Conservation (phyloP, 2,113 vertebrate genomes). For the Dasypus novemcinctus region DNA sequence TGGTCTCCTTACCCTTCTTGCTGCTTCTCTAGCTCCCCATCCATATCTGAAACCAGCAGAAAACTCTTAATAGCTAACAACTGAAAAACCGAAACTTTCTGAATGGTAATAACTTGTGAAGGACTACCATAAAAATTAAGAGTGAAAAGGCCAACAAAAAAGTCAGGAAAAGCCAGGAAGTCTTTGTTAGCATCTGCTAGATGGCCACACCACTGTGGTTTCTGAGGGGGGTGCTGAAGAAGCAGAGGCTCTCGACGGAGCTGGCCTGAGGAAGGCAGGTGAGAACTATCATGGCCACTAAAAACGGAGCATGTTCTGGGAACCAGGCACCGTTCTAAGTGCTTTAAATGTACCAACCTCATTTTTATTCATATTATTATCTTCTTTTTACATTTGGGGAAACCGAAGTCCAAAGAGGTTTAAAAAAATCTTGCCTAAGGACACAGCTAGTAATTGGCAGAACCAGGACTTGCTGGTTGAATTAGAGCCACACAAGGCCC, state of each 20-base stretch:
- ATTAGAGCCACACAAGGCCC: neutral
- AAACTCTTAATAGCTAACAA: neutral
- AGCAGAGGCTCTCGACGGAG: neutral
- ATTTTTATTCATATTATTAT: neutral
- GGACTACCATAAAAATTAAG: neutral
- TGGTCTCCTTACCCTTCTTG: neutral
- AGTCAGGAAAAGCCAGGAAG: neutral
- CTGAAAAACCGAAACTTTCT: neutral
- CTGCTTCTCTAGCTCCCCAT: neutral
- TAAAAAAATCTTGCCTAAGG: neutral
- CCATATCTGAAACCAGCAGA: neutral
- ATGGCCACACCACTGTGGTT: neutral
- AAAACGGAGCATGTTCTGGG: neutral
- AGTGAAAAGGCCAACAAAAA: neutral
- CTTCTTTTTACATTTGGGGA: neutral
- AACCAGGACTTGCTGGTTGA: neutral
- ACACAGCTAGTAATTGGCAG: neutral
- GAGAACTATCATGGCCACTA: neutral
- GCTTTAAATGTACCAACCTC: neutral
- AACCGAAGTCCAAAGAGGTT: neutral
- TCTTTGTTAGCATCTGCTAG: rapidly evolving
- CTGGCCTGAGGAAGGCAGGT: neutral
- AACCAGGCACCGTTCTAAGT: neutral
- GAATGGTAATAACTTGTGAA: neutral
- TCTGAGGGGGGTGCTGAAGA: neutral